Evolutionary conservation across 2,888 invertebrate species (phyloP), one percentile per base, ranked within the genome.

Genomic region (Cantharis flavilabris): DNA sequence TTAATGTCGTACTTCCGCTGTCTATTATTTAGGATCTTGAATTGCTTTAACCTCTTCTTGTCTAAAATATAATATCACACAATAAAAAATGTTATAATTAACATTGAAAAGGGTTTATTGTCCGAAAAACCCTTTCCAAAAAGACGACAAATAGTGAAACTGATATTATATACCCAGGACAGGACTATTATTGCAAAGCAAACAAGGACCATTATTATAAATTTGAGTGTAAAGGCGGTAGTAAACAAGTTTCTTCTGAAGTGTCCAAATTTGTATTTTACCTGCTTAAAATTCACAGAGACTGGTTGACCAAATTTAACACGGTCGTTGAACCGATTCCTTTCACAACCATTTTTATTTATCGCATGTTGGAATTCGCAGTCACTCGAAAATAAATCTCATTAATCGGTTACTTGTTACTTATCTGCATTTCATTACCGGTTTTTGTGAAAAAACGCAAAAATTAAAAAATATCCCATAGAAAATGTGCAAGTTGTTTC

Each of bases 321-420:
- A 20, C 76, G 76, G 79, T 79, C 79, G 49, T 73, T 79, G 79
- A 79, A 79, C 79, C 70, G 49, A 49, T 64, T 78, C 78, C 78
- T 79, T 79, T 77, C 76, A 74, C 72, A 64, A 71, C 71, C 71
- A 71, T 71, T 75, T 77, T 23, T 67, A 67, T 67, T 70, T 73
- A 63, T 63, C 33, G 73, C 62, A 73, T 63, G 69, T 13, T 49
- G 71, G 72, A 72, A 72, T 75, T 72, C 69, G 75, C 69, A 64
- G 30, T 63, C 69, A 49, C 26, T 16, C 63, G 30, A 62, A 70
- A 63, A 73, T 73, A 73, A 73, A 73, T 73, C 23, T 13, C 16
- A 28, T 67, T 65, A 65, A 20, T 73, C 67, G 62, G 67, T 67
- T 73, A 70, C 11, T 16, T 30, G 28, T 49, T 49, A 49, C 49